Evolutionary conservation across 2,888 invertebrate species (phyloP), one percentile per base, ranked within the genome.

Genomic region (Heliconius charithonia): DNA sequence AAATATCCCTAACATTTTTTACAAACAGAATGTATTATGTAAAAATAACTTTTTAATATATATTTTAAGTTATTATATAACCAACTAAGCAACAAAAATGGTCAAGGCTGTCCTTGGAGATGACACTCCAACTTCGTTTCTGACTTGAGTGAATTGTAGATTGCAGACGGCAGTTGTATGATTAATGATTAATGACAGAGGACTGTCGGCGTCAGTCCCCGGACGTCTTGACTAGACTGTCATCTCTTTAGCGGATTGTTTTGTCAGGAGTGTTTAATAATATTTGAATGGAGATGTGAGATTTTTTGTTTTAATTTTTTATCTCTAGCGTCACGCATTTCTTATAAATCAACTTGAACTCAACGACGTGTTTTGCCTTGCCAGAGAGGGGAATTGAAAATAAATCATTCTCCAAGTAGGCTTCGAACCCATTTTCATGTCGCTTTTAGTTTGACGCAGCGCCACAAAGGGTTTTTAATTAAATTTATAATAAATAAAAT

Each of bases 151-250:
- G 73, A 90, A 86, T 88, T 86, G 85, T 84, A 84, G 85, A 89
- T n/a, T 67, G 67, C n/a, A 67, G 88, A 89, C 85, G 87, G 84
- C 85, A 85, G 75, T 77, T 79, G 79, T 77, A 74, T 80, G 81
- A 82, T 92, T 91, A 91, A 93, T 92, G 91, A 87, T 83, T 82
- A 80, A 87, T 91, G 90, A 91, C 91, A 91, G 89, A 84, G 82
- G 86, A 86, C 89, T 92, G 92, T 87, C 86, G 89, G 89, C 90
- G 79, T 37, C 78, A 87, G 51, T 45, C 41, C 41, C 41, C 41
- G 86, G 88, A 87, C 87, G 89, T 89, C 90, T 91, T 90, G 89
- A 90, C 90, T 89, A 86, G 41, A 29, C 83, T 84, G 84, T 86
- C 85, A 87, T 85, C 86, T 87, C 87, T 82, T 81, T 32, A 29